Conservation (phyloP, 2,113 vertebrate genomes). For the Philantomba maxwellii region DNA sequence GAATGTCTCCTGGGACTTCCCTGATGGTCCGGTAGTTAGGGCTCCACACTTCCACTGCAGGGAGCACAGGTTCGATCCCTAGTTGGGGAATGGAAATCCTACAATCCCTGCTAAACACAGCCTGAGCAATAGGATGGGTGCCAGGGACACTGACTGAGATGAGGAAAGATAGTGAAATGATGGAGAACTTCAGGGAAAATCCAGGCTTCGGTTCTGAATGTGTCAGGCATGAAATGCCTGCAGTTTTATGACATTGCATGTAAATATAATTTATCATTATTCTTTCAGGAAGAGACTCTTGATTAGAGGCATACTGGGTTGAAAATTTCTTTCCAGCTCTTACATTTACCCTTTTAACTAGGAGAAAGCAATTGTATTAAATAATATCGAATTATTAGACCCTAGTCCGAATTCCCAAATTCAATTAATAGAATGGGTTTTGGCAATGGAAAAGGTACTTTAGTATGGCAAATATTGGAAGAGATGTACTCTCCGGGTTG, state of each 20-base stretch:
- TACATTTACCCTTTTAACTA: neutral
- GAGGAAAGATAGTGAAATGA: neutral
- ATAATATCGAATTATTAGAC: neutral
- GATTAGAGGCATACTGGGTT: neutral
- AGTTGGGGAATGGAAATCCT: neutral
- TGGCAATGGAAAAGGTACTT: neutral
- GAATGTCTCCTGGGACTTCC: neutral
- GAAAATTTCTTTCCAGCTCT: neutral
- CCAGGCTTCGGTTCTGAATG: neutral
- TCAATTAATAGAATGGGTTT: neutral
- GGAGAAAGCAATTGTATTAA: neutral
- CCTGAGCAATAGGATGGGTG: neutral
- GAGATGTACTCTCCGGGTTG: neutral
- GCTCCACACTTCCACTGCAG: neutral
- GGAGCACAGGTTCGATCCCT: neutral
- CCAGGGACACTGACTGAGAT: neutral
- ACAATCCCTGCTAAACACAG: neutral
- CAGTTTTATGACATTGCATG: neutral
- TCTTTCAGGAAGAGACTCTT: neutral
- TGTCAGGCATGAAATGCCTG: neutral
- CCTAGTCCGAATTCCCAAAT: neutral
- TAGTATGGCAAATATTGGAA: neutral
- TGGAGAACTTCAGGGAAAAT: neutral
- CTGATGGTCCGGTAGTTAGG: neutral
- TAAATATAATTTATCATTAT: neutral